phyloP scores from a whole-genome alignment of 2,888 invertebrate genomes.

The Catocala nupta region DNA sequence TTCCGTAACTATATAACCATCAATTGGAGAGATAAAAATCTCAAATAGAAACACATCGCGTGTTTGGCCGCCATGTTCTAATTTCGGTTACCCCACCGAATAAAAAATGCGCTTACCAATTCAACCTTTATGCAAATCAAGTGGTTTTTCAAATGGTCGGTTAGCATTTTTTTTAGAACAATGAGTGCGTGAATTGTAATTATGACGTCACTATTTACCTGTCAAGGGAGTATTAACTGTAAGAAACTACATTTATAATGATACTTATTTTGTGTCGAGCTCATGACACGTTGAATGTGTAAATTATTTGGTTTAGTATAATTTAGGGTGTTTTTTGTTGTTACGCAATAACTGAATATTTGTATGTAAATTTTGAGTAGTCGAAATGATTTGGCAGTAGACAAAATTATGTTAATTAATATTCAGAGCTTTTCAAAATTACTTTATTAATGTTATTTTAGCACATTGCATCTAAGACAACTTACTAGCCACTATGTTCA shows the following conservation, averaged over 20 bases:
- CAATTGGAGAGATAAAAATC: slow-evolving; percentile 84
- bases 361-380: slow-evolving; percentile 1
- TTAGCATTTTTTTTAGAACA: slow-evolving; percentile 65
- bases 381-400: not conserved
- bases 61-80: slow-evolving; percentile 73
- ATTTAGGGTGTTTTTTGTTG: slow-evolving; percentile 24
- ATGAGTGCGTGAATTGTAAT: slow-evolving; percentile 71
- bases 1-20: slow-evolving; percentile 81
- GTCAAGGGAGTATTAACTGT: slow-evolving; percentile 62
- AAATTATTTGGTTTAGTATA: slow-evolving; percentile 37
- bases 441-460: no score
- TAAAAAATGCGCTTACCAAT: slow-evolving; percentile 44
- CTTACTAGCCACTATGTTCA: no score
- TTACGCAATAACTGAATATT: slow-evolving; percentile 4
- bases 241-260: slow-evolving; percentile 57
- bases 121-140: slow-evolving; percentile 37
- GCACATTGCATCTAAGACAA: no score
- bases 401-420: no score
- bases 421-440: no score
- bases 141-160: slow-evolving; percentile 30
- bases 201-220: slow-evolving; percentile 75
- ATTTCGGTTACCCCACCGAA: slow-evolving; percentile 63
- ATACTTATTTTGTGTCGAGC: slow-evolving; percentile 46
- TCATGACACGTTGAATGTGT: slow-evolving; percentile 48
- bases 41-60: slow-evolving; percentile 76